Evolutionary conservation across 2,797 vertebrate genomes (phyloP).

Genomic region (Enteromius fasciolatus): DNA sequence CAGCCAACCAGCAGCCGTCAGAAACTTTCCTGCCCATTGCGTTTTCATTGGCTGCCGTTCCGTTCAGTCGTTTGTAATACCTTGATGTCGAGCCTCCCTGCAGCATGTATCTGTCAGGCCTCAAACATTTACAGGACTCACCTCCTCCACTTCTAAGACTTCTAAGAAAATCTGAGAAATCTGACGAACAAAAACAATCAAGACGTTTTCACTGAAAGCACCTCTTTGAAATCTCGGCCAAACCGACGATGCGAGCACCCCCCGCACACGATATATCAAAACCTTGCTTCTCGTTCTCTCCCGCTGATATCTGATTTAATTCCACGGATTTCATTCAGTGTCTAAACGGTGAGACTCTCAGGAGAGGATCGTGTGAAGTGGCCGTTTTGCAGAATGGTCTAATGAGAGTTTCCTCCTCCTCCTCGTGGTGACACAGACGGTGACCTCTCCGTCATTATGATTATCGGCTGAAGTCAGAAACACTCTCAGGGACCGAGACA

Average conservation of each 20-base stretch:
- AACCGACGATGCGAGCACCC: neutral
- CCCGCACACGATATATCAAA: neutral
- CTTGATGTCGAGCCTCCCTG: neutral
- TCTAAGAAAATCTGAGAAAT: neutral
- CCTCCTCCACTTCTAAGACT: neutral
- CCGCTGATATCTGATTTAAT: conserved; percentile 21
- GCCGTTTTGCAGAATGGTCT: conserved; percentile 24
- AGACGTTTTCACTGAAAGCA: neutral
- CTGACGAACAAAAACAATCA: conserved; percentile 22
- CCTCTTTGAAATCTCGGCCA: conserved; percentile 15
- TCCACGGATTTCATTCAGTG: conserved; percentile 32
- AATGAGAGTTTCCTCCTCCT: conserved; percentile 32
- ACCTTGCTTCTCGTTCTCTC: neutral
- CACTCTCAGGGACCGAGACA: no score
- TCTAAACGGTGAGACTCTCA: conserved; percentile 11
- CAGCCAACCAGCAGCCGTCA: neutral
- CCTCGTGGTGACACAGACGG: conserved; percentile 21
- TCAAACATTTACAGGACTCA: neutral
- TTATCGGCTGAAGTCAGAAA: conserved; percentile 28
- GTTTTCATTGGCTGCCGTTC: conserved; percentile 13
- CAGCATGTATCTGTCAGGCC: neutral
- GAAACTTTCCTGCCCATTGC: neutral
- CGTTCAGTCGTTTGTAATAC: neutral
- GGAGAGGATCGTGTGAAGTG: conserved; percentile 32
- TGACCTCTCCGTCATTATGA: conserved; percentile 41